phyloP scores from a whole-genome alignment of 2,113 vertebrate species.

The Lamprotornis superbus region DNA sequence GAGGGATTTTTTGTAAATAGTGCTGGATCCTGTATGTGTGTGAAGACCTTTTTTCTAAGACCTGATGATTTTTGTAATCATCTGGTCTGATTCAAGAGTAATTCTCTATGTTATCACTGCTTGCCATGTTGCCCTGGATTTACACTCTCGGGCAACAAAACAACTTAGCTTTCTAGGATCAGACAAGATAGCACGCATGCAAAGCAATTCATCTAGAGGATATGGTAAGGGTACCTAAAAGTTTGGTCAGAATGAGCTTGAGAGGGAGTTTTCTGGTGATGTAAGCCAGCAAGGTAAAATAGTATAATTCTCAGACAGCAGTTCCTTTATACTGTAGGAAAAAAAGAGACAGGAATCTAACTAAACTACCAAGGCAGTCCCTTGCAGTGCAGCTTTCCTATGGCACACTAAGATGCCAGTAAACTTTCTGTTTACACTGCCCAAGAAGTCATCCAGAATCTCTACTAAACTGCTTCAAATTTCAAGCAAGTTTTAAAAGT shows the following conservation, averaged over 20 bases:
- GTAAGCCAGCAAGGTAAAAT: not conserved
- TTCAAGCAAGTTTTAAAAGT: not conserved
- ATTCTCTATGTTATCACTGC: not conserved
- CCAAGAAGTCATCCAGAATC: not conserved
- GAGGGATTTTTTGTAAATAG: not conserved
- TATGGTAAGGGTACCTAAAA: not conserved
- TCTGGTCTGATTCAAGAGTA: not conserved
- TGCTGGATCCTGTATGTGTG: not conserved
- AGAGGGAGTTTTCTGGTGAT: not conserved
- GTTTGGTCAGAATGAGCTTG: not conserved
- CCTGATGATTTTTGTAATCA: not conserved
- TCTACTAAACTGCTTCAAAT: constrained; percentile 1
- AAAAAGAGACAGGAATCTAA: not conserved
- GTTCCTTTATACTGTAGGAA: not conserved
- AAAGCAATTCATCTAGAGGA: not conserved
- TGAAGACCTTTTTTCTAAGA: not conserved
- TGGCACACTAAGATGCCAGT: constrained; percentile 2
- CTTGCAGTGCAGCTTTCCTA: not conserved
- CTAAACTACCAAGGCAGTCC: not conserved
- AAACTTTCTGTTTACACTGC: not conserved
- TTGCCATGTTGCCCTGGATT: not conserved
- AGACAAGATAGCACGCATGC: not conserved
- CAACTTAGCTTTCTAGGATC: not conserved
- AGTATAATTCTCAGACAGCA: not conserved
- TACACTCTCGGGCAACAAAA: not conserved